Conservation (phyloP, 2,113 vertebrate genomes). For the Spilogale gracilis region DNA sequence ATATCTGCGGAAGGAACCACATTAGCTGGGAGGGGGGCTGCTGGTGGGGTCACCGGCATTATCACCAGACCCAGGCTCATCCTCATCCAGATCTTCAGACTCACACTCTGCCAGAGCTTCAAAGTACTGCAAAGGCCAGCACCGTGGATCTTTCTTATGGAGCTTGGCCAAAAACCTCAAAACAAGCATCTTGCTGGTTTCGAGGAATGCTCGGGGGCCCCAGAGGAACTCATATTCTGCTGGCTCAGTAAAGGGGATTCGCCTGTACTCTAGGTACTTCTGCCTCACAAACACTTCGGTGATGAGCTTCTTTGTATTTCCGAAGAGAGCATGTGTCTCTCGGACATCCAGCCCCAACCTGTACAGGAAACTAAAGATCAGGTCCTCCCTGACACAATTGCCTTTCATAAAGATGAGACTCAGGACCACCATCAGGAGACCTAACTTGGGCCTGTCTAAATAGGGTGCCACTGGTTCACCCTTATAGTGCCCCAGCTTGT, state of each 20-base stretch:
- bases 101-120: slow-evolving; percentile 73
- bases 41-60: neutral
- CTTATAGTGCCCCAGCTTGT: slow-evolving; percentile 81
- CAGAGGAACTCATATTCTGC: slow-evolving; percentile 88
- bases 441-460: slow-evolving; percentile 88
- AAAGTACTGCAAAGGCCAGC: slow-evolving; percentile 72
- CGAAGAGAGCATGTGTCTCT: slow-evolving; percentile 89
- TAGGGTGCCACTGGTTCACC: slow-evolving; percentile 60
- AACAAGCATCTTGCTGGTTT: slow-evolving; percentile 90
- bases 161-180: slow-evolving; percentile 90
- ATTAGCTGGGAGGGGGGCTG: slow-evolving; percentile 45
- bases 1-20: neutral
- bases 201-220: slow-evolving; percentile 89
- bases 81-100: neutral
- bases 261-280: slow-evolving; percentile 90
- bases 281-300: slow-evolving; percentile 93
- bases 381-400: slow-evolving; percentile 86
- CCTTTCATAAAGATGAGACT: slow-evolving; percentile 96
- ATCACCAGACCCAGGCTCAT: neutral
- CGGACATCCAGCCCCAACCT: slow-evolving; percentile 84
- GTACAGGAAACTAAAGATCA: slow-evolving; percentile 84
- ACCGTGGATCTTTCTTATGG: slow-evolving; percentile 59
- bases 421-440: slow-evolving; percentile 92
- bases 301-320: slow-evolving; percentile 91
- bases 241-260: slow-evolving; percentile 89